A percentile compares a stretch with the other conserved stretches of the same genome.
These are phyloP conservation scores for Neotoma lepida DNA, from an alignment of 2,113 vertebrate genomes.

Conservation along the genomic window DNA sequence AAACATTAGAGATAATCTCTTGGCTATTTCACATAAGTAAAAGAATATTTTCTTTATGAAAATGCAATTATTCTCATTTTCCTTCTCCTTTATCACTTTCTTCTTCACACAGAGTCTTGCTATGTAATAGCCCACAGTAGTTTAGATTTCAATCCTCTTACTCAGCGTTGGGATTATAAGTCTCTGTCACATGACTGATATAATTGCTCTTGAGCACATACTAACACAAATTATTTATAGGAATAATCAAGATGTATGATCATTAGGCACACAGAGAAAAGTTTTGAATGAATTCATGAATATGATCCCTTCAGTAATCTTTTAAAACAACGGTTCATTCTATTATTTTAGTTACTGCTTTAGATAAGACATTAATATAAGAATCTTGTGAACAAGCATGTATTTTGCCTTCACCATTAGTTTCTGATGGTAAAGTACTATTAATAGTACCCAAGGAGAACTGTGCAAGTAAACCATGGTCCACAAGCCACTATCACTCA, in stretches of 20 bases:
- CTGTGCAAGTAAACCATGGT: neutral
- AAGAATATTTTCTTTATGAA: neutral
- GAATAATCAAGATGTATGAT: neutral
- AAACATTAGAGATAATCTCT: neutral
- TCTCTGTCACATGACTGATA: neutral
- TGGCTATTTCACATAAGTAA: neutral
- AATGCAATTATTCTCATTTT: neutral
- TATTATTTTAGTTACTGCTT: neutral
- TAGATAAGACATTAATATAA: neutral
- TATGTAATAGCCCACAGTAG: neutral
- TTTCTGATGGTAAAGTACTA: neutral
- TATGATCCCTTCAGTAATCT: neutral
- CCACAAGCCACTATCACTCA: neutral
- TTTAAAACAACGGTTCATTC: neutral
- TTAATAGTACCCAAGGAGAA: neutral
- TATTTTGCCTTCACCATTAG: neutral
- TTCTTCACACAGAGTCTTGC: neutral
- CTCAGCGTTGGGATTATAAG: neutral
- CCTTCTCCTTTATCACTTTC: neutral
- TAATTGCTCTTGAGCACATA: neutral
- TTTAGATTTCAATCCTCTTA: neutral
- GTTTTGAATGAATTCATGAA: neutral
- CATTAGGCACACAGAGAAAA: neutral
- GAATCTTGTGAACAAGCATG: neutral
- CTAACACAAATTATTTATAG: slow-evolving; percentile 1